Percentiles rank a stretch among this genome's conserved stretches.
Evolutionary conservation across 2,113 vertebrate genomes (phyloP).

Genomic region (Tor tambroides): DNA sequence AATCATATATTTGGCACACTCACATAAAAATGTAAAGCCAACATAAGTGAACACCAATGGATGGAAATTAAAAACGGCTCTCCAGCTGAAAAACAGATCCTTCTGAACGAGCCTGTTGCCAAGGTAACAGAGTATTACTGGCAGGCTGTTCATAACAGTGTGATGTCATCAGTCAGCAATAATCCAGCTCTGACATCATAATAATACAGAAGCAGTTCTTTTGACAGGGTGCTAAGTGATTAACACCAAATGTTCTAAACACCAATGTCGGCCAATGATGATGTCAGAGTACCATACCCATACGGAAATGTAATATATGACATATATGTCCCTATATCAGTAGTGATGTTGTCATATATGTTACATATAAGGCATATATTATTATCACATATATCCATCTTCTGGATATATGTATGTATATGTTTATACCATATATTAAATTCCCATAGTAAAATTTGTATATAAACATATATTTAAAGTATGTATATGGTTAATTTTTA

Average conservation of each 20-base stretch:
- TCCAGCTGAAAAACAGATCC: not conserved
- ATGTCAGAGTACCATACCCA: constrained; percentile 12
- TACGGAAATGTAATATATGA: too few relatives aligned
- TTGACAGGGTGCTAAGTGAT: not conserved
- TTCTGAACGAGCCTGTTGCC: constrained; percentile 4
- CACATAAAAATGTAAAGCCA: not conserved
- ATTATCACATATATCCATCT: too few relatives aligned
- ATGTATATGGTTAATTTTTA: too few relatives aligned
- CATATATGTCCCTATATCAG: too few relatives aligned
- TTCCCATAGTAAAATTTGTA: too few relatives aligned
- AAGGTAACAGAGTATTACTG: constrained; percentile 6
- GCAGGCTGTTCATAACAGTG: not conserved
- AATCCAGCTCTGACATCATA: constrained; percentile 8
- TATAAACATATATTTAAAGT: too few relatives aligned
- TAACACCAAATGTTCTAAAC: not conserved
- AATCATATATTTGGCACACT: not conserved
- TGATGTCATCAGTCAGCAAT: constrained; percentile 32
- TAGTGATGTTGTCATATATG: too few relatives aligned
- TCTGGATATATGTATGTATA: too few relatives aligned
- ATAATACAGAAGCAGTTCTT: not conserved
- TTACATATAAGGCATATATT: too few relatives aligned
- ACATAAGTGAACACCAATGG: not conserved
- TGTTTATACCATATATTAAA: too few relatives aligned
- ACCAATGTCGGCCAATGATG: not conserved
- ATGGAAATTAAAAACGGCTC: not conserved